These are phyloP conservation scores for Drosophila mayri DNA, from an alignment of 1,140 invertebrate genomes.

Conservation along the genomic window DNA sequence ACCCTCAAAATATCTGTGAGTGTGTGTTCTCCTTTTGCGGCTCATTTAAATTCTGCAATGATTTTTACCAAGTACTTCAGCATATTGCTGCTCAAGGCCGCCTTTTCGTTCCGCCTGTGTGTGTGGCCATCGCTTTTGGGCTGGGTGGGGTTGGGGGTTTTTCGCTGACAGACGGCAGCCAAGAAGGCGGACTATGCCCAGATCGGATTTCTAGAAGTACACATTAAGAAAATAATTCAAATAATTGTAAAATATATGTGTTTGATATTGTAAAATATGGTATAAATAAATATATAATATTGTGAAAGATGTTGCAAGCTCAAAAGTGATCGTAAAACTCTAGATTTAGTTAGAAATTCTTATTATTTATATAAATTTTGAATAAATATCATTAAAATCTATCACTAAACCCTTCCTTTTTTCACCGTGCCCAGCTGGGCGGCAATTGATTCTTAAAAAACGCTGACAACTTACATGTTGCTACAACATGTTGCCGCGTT, in stretches of 20 bases:
- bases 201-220: slow-evolving; percentile 65
- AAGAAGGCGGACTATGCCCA: slow-evolving; percentile 59
- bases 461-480: slow-evolving; percentile 77
- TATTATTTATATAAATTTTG: neutral
- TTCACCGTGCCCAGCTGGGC: slow-evolving; percentile 42
- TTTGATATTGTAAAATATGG: neutral
- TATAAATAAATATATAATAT: too few species aligned
- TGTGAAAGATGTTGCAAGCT: neutral
- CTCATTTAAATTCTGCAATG: slow-evolving; percentile 81
- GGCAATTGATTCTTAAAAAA: slow-evolving; percentile 82
- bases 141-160: slow-evolving; percentile 17
- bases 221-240: neutral
- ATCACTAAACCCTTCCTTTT: neutral
- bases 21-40: slow-evolving; percentile 29
- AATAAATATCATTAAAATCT: neutral
- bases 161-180: slow-evolving; percentile 76
- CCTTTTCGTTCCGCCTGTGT: slow-evolving; percentile 60
- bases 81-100: slow-evolving; percentile 63
- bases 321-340: neutral
- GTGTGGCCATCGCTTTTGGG: slow-evolving; percentile 55
- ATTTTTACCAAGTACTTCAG: slow-evolving; percentile 71
- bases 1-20: slow-evolving; percentile 62
- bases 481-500: slow-evolving; percentile 72
- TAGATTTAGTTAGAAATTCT: neutral
- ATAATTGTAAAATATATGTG: neutral